A percentile compares a stretch with the other conserved stretches of the same genome.
These are phyloP conservation scores for Microchirus variegatus DNA, from an alignment of 2,797 vertebrate genomes.

Conservation along the genomic window DNA sequence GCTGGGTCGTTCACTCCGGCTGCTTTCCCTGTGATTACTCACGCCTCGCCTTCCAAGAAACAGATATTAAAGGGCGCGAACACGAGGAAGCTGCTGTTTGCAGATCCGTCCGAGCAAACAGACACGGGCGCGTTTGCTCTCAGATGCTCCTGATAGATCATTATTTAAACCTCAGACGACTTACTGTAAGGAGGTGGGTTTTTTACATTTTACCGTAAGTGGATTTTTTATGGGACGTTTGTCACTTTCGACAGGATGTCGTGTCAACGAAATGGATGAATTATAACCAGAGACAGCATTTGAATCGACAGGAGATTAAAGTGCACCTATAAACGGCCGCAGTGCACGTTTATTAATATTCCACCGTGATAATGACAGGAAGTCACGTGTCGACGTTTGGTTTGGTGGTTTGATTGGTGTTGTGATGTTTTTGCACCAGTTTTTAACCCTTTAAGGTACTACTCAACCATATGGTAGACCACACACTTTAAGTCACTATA, in stretches of 20 bases:
- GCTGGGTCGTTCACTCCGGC: constrained; percentile 3
- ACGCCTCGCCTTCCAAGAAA: constrained; percentile 21
- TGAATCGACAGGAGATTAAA: constrained; percentile 10
- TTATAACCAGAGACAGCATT: not conserved
- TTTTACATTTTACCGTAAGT: not conserved
- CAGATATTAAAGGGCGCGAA: constrained; percentile 26
- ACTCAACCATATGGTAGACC: too few relatives aligned
- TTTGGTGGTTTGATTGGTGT: too few relatives aligned
- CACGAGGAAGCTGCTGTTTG: constrained; percentile 35
- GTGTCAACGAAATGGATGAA: not conserved
- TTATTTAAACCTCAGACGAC: not conserved
- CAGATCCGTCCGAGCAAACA: constrained; percentile 39
- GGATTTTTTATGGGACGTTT: constrained; percentile 1
- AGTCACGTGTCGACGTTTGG: constrained; percentile 19
- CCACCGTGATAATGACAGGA: constrained; percentile 21
- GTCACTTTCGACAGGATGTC: not conserved
- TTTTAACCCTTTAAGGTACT: too few relatives aligned
- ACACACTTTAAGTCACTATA: too few relatives aligned
- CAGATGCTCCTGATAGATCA: not conserved
- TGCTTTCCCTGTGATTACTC: constrained; percentile 18
- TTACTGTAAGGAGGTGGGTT: constrained; percentile 8
- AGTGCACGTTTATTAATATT: constrained; percentile 42
- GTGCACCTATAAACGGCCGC: not conserved
- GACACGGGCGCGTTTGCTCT: constrained; percentile 18
- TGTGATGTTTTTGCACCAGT: constrained; percentile 46